Conservation (phyloP, 2,888 invertebrate species). For the Myopa testacea region DNA sequence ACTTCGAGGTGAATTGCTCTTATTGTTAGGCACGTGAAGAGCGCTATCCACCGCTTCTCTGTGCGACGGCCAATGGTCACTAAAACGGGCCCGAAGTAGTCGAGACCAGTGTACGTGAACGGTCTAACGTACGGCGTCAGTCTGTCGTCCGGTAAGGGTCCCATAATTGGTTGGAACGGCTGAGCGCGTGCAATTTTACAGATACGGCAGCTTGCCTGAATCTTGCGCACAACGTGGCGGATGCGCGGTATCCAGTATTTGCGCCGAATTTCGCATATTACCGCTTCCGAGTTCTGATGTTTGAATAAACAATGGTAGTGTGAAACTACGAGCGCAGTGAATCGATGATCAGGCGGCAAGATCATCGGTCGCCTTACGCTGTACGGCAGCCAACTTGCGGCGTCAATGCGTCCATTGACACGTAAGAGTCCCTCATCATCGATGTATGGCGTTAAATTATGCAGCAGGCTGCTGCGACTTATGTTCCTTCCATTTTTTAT, state of each 20-base stretch:
- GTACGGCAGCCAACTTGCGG: background rate
- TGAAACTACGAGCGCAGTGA: too few species aligned
- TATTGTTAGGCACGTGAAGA: constrained; percentile 21
- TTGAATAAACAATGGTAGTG: too few species aligned
- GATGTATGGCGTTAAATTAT: background rate
- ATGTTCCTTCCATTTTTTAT: background rate
- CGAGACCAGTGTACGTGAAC: background rate
- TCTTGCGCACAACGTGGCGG: background rate
- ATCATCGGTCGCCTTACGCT: background rate
- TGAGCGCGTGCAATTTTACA: background rate
- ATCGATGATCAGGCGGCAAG: too few species aligned
- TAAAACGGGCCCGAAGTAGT: background rate
- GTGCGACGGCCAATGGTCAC: background rate
- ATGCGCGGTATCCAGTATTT: background rate
- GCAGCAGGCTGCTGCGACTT: background rate
- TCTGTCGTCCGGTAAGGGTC: background rate
- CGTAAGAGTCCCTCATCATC: background rate
- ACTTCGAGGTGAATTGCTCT: constrained; percentile 43
- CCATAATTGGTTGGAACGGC: background rate
- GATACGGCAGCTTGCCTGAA: background rate
- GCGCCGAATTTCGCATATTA: background rate
- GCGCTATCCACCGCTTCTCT: background rate
- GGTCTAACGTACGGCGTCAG: background rate
- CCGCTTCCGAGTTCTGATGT: too few species aligned
- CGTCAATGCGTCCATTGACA: background rate